Evolutionary conservation across 2,797 vertebrate species (phyloP).

Genomic region (Neosilurus mollespiculum): DNA sequence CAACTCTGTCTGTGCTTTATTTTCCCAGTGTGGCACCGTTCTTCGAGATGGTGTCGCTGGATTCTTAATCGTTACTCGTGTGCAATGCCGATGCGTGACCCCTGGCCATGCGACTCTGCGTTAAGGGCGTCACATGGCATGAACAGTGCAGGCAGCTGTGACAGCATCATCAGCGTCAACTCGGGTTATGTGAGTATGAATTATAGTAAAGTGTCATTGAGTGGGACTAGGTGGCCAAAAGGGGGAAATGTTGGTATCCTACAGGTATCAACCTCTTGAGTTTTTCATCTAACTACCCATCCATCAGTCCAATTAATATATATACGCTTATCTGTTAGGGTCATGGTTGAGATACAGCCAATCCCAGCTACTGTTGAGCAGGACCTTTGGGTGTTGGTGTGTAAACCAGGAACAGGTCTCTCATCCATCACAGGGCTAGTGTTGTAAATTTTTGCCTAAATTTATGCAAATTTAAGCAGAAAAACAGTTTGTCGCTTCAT

Average conservation of each 20-base stretch:
- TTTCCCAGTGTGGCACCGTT: background rate
- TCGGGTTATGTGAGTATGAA: slow-evolving; percentile 75
- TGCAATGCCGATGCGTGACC: slow-evolving; percentile 84
- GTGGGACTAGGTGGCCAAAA: background rate
- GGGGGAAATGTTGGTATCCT: background rate
- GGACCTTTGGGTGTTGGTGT: too few species aligned
- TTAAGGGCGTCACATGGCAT: slow-evolving; percentile 70
- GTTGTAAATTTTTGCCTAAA: background rate
- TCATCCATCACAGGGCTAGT: too few species aligned
- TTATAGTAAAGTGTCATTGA: background rate
- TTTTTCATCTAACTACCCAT: too few species aligned
- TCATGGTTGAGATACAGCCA: too few species aligned
- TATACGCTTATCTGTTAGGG: too few species aligned
- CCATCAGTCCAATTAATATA: too few species aligned
- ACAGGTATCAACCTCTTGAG: background rate
- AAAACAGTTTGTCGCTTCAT: background rate
- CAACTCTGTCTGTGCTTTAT: background rate
- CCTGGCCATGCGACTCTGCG: slow-evolving; percentile 75
- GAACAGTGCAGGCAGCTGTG: slow-evolving; percentile 79
- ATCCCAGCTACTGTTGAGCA: too few species aligned
- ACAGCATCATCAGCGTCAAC: slow-evolving; percentile 83
- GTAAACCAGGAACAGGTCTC: too few species aligned
- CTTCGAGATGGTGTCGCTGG: slow-evolving; percentile 27
- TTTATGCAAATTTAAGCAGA: background rate
- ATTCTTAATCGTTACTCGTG: slow-evolving; percentile 39